Percentiles rank a stretch among this genome's conserved stretches.
Conservation (phyloP, 2,888 invertebrate species). For the Xanthostigma xanthostigma region DNA sequence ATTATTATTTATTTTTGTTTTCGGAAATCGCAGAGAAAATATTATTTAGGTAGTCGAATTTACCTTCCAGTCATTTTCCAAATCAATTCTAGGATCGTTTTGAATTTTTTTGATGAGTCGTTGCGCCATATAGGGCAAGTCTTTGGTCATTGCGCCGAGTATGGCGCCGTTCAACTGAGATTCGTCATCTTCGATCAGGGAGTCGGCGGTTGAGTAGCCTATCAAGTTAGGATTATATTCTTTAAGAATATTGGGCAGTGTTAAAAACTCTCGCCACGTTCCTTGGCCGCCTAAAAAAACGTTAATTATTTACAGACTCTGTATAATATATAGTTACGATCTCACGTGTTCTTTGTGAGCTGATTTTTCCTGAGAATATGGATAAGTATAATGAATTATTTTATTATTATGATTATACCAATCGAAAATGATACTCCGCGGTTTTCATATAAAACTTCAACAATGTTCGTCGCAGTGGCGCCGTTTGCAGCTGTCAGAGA, state of each 20-base stretch:
- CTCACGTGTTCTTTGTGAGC: too few relatives aligned
- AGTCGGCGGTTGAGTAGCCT: conserved; percentile 41
- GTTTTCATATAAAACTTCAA: conserved; percentile 31
- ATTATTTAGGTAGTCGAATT: background rate
- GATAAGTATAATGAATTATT: too few relatives aligned
- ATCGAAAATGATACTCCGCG: conserved; percentile 33
- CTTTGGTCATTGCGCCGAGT: conserved; percentile 37
- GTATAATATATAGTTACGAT: too few relatives aligned
- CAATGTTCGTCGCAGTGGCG: conserved; percentile 28
- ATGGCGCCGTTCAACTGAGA: conserved; percentile 46
- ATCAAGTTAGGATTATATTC: conserved; percentile 47
- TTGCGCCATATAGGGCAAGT: conserved; percentile 40
- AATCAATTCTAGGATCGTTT: conserved; percentile 34
- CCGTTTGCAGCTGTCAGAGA: conserved; percentile 43
- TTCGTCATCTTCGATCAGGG: conserved; percentile 26
- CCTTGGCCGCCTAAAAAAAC: conserved; percentile 33
- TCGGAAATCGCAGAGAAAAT: too few relatives aligned
- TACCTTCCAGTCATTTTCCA: conserved; percentile 46
- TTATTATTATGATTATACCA: conserved; percentile 21
- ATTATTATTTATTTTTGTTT: too few relatives aligned
- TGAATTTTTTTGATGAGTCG: conserved; percentile 35
- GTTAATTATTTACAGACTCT: too few relatives aligned
- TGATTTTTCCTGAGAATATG: too few relatives aligned
- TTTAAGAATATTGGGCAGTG: conserved; percentile 43
- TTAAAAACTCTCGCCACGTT: conserved; percentile 36